A percentile compares a stretch with the other conserved stretches of the same genome.
Evolutionary conservation across 2,113 vertebrate genomes (phyloP).

Genomic region (Mesitornis unicolor): DNA sequence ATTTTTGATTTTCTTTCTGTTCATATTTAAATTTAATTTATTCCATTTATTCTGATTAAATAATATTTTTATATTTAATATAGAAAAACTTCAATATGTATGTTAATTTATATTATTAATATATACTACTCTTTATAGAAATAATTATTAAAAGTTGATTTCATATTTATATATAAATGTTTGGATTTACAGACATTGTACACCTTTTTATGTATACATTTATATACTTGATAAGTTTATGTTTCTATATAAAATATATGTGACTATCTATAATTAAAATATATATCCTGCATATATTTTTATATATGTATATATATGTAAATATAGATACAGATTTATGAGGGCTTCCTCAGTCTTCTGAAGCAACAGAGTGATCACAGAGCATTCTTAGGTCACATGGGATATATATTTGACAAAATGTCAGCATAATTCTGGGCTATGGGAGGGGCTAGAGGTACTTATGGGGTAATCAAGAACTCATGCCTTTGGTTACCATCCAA

Average conservation of each 20-base stretch:
- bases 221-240: not conserved
- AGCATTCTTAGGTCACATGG: not conserved
- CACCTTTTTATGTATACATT: not conserved
- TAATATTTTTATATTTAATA: not conserved
- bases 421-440: rapidly evolving
- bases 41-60: not conserved
- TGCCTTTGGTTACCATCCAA: not conserved
- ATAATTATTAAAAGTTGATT: not conserved
- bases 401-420: not conserved
- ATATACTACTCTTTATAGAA: not conserved
- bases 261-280: not conserved
- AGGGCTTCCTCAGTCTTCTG: not conserved
- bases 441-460: not conserved
- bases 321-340: not conserved
- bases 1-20: not conserved
- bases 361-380: rapidly evolving
- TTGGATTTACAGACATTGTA: not conserved
- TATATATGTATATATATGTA: not conserved
- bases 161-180: not conserved
- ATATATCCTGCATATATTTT: not conserved
- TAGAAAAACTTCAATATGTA: not conserved
- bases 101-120: not conserved
- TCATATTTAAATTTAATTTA: not conserved
- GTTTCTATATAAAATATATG: not conserved
- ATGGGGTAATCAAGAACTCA: not conserved